phyloP scores from a whole-genome alignment of 1,140 invertebrate genomes.

The Calycopis cecrops region DNA sequence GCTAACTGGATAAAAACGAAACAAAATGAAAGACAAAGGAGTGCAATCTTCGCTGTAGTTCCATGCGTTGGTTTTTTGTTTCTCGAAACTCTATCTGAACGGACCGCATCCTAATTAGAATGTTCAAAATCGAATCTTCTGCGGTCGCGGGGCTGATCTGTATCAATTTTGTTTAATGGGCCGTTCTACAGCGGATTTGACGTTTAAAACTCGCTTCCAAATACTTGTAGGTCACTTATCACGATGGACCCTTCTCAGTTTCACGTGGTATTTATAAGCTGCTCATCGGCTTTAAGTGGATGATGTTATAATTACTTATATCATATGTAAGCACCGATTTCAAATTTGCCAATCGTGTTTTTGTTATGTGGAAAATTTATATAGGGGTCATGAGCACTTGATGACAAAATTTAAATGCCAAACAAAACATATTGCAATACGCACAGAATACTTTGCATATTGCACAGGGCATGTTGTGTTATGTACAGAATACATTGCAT shows the following conservation, averaged over 20 bases:
- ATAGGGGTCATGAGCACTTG: too few species aligned
- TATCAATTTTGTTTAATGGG: constrained; percentile 70
- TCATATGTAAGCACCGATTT: too few species aligned
- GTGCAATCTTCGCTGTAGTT: not conserved
- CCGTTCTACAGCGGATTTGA: constrained; percentile 39
- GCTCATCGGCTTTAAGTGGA: constrained; percentile 5
- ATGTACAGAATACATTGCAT: too few species aligned
- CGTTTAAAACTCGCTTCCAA: constrained; percentile 33
- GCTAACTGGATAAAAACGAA: not conserved
- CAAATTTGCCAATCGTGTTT: too few species aligned
- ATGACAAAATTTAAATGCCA: too few species aligned
- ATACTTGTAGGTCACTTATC: constrained; percentile 21
- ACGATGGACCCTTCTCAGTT: constrained; percentile 23
- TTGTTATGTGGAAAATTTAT: too few species aligned
- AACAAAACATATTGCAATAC: too few species aligned
- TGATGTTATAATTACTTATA: too few species aligned
- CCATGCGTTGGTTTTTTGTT: constrained; percentile 20
- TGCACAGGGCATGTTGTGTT: too few species aligned
- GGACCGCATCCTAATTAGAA: constrained; percentile 60
- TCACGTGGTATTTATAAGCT: constrained; percentile 11
- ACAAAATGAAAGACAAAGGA: not conserved
- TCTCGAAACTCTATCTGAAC: constrained; percentile 38
- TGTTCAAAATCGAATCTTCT: constrained; percentile 54
- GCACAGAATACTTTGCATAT: too few species aligned
- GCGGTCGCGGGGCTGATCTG: constrained; percentile 41